Conservation (phyloP, 2,888 invertebrate genomes). For the Neoscelio sp. region DNA sequence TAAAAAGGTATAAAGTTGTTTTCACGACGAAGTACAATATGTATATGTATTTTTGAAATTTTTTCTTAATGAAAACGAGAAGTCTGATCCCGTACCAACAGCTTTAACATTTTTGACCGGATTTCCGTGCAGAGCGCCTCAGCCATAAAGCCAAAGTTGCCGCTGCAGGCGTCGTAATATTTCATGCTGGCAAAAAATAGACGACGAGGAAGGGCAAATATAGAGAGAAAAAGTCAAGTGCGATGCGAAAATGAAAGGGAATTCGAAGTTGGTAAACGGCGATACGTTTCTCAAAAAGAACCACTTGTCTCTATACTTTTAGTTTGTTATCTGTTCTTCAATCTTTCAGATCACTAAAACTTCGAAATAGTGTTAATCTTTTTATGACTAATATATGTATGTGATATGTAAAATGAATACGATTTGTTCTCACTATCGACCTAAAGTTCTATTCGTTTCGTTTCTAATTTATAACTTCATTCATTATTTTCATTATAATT, state of each 20-base stretch:
- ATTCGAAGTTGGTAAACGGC: slow-evolving; percentile 26
- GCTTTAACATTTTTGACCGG: slow-evolving; percentile 70
- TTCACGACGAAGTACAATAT: not conserved
- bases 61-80: slow-evolving; percentile 60
- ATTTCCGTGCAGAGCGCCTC: slow-evolving; percentile 66
- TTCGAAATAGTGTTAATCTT: not conserved
- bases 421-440: too few relatives aligned
- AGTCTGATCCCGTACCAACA: slow-evolving; percentile 50
- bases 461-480: too few relatives aligned
- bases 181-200: slow-evolving; percentile 68
- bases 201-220: slow-evolving; percentile 27
- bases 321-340: not conserved
- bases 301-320: slow-evolving; percentile 25
- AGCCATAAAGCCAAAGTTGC: slow-evolving; percentile 74
- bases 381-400: too few relatives aligned
- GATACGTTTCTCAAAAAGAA: slow-evolving; percentile 27
- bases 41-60: slow-evolving; percentile 32
- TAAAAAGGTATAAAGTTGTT: not conserved
- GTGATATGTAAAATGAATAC: too few relatives aligned
- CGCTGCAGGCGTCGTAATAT: slow-evolving; percentile 75
- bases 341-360: not conserved
- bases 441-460: too few relatives aligned
- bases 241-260: slow-evolving; percentile 37
- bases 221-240: slow-evolving; percentile 28
- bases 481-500: too few relatives aligned